Percentiles rank a stretch among this genome's conserved stretches.
Evolutionary conservation across 2,888 invertebrate genomes (phyloP).

Genomic region (Athrips mouffetella): DNA sequence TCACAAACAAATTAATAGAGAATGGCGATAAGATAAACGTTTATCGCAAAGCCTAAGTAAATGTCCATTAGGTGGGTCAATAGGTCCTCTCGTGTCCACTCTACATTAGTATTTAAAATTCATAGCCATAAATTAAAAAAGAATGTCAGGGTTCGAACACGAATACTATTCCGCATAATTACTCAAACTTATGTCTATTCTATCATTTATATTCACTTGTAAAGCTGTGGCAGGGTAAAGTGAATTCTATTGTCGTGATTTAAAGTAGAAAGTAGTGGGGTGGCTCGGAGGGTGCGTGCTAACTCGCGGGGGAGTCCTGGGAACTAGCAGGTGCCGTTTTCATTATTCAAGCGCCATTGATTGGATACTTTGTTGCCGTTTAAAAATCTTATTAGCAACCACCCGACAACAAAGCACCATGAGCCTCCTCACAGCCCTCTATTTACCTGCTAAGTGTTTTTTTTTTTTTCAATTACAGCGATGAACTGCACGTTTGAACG

Average conservation of each 20-base stretch:
- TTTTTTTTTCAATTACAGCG: constrained; percentile 70
- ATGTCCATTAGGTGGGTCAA: background rate
- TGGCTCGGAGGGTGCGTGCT: constrained; percentile 60
- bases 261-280: constrained; percentile 40
- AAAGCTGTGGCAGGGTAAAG: constrained; percentile 28
- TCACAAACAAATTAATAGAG: no score
- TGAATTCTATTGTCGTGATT: constrained; percentile 34
- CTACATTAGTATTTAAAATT: constrained; percentile 9
- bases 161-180: constrained; percentile 66
- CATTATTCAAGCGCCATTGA: constrained; percentile 78
- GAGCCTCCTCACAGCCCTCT: constrained; percentile 52
- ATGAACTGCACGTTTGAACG: constrained; percentile 63
- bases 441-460: constrained; percentile 75
- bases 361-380: constrained; percentile 78
- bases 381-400: constrained; percentile 78
- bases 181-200: constrained; percentile 61
- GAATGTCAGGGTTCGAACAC: constrained; percentile 47
- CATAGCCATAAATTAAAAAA: constrained; percentile 42
- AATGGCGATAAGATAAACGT: no score
- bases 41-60: background rate
- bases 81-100: constrained; percentile 9
- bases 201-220: constrained; percentile 28
- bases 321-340: constrained; percentile 74
- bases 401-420: constrained; percentile 63
- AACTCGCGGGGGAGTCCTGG: constrained; percentile 60